These are phyloP conservation scores for Metopia argyrocephala DNA, from an alignment of 2,888 invertebrate genomes.

Conservation along the genomic window DNA sequence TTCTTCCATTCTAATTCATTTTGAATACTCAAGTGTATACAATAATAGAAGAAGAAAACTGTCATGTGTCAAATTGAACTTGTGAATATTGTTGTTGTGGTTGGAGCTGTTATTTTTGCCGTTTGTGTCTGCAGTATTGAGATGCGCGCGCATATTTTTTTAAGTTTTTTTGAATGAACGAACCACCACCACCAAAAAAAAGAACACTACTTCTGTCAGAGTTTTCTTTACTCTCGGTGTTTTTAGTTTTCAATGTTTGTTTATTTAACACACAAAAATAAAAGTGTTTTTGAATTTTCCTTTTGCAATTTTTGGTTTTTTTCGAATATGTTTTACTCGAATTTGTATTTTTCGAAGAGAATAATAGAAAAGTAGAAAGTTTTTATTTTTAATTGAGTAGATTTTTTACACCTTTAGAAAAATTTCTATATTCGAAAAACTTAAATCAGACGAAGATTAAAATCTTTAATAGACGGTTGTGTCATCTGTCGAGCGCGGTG, in stretches of 20 bases:
- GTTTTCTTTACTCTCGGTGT: neutral
- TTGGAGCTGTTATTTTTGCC: neutral
- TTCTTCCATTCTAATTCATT: neutral
- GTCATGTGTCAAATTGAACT: constrained; percentile 62
- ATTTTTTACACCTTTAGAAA: constrained; percentile 57
- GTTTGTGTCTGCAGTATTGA: neutral
- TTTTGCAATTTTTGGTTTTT: constrained; percentile 24
- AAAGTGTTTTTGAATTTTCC: constrained; percentile 32
- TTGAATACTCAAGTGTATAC: neutral
- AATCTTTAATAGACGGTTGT: constrained; percentile 78
- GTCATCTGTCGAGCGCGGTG: constrained; percentile 68
- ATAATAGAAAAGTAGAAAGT: constrained; percentile 40
- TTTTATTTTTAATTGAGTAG: constrained; percentile 17
- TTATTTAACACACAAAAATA: constrained; percentile 41
- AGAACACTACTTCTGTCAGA: too few species aligned
- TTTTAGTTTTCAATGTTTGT: constrained; percentile 54
- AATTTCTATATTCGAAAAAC: constrained; percentile 65
- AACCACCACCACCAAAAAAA: too few species aligned
- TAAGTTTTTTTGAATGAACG: neutral
- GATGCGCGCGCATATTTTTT: constrained; percentile 51
- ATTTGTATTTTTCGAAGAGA: constrained; percentile 47
- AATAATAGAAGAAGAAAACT: constrained; percentile 31
- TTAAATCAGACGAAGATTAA: constrained; percentile 74
- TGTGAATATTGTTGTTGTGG: constrained; percentile 26
- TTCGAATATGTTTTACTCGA: neutral